These are phyloP conservation scores for Bungarus multicinctus DNA, from an alignment of 2,113 vertebrate species.

Conservation along the genomic window DNA sequence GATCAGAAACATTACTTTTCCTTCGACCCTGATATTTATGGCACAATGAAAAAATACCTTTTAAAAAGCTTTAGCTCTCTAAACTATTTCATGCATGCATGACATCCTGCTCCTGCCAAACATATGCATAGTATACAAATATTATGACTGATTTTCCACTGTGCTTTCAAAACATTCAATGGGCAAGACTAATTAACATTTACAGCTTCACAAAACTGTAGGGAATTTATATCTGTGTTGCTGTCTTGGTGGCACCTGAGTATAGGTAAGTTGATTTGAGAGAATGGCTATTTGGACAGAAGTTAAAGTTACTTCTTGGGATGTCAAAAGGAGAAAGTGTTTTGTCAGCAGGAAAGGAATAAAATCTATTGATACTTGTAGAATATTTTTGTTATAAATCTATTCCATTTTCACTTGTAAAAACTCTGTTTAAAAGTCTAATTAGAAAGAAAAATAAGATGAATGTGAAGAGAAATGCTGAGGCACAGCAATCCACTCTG, in stretches of 20 bases:
- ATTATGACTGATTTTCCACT: neutral
- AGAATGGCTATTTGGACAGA: slow-evolving; percentile 24
- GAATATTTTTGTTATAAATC: slow-evolving; percentile 47
- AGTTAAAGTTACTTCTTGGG: slow-evolving; percentile 7
- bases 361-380: slow-evolving; percentile 39
- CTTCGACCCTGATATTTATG: neutral
- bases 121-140: neutral
- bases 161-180: neutral
- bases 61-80: neutral
- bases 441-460: slow-evolving; percentile 52
- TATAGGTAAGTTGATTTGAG: slow-evolving; percentile 30
- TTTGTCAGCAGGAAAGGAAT: slow-evolving; percentile 37
- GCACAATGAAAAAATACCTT: neutral
- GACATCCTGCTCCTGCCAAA: neutral
- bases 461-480: slow-evolving; percentile 40
- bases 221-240: neutral
- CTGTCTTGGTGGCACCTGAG: slow-evolving; percentile 1
- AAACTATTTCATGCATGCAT: neutral
- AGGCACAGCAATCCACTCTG: too few species aligned
- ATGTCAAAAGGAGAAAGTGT: slow-evolving; percentile 30
- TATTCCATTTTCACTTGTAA: slow-evolving; percentile 53
- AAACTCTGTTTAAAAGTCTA: slow-evolving; percentile 49
- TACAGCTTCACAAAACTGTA: slow-evolving; percentile 19
- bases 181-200: slow-evolving; percentile 11
- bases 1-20: neutral